These are phyloP conservation scores for Acleris literana DNA, from an alignment of 2,888 invertebrate species.

Conservation along the genomic window DNA sequence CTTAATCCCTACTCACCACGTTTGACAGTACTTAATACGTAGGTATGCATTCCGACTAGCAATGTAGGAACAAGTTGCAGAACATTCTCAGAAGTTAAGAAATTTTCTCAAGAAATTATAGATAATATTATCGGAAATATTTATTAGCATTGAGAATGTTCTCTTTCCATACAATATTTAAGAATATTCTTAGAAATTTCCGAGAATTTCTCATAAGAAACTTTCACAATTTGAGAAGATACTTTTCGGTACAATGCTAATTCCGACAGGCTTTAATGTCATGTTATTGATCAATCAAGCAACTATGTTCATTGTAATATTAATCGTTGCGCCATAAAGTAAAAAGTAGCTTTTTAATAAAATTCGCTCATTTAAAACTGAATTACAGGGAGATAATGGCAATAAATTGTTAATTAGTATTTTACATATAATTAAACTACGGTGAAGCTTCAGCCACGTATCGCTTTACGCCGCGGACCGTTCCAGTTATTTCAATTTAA, in stretches of 20 bases:
- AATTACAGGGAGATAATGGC: conserved; percentile 19
- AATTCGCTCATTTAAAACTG: conserved; percentile 7
- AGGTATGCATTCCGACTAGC: background rate
- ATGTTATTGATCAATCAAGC: background rate
- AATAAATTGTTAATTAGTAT: conserved; percentile 26
- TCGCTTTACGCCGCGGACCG: conserved; percentile 14
- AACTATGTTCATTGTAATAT: conserved; percentile 1
- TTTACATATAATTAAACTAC: conserved; percentile 23
- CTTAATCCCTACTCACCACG: too few relatives aligned
- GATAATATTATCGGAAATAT: too few relatives aligned
- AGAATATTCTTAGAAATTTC: too few relatives aligned
- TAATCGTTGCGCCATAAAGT: background rate
- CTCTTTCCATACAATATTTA: too few relatives aligned
- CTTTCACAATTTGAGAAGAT: too few relatives aligned
- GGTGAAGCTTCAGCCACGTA: conserved; percentile 6
- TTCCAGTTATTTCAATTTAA: background rate
- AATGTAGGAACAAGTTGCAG: too few relatives aligned
- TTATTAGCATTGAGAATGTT: too few relatives aligned
- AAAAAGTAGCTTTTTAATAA: background rate
- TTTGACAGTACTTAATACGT: too few relatives aligned
- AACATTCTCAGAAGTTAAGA: too few relatives aligned
- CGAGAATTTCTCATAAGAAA: too few relatives aligned
- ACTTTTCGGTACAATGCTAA: too few relatives aligned
- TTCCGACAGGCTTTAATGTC: background rate
- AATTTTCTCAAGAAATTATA: too few relatives aligned